phyloP scores from a whole-genome alignment of 35 echinoderm and acorn worm genomes.

The Stichopus chloronotus region DNA sequence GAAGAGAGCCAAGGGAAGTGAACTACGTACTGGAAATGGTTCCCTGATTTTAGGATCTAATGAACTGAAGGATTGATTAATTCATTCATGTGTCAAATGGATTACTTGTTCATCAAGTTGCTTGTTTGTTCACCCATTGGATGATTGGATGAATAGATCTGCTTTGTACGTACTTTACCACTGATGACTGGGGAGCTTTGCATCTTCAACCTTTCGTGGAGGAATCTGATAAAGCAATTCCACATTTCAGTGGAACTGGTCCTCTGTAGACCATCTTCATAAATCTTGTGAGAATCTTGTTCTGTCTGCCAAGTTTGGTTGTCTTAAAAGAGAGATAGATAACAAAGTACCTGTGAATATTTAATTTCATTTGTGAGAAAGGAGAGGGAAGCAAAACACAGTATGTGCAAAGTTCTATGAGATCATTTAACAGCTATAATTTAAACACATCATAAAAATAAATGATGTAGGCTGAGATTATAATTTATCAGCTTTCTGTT shows the following conservation, averaged over 20 bases:
- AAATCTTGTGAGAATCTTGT: slow-evolving; percentile 28
- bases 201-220: neutral
- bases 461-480: neutral
- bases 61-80: no score
- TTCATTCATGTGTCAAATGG: no score
- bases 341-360: neutral
- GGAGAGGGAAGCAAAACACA: neutral
- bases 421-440: no score
- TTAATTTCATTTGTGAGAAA: neutral
- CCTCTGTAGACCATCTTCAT: neutral
- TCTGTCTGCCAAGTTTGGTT: slow-evolving; percentile 23
- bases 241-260: neutral
- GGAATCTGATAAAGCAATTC: slow-evolving; percentile 6
- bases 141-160: no score
- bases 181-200: neutral
- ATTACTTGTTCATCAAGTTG: no score
- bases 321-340: slow-evolving; percentile 6
- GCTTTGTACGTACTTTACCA: neutral
- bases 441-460: no score
- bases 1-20: no score
- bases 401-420: no score
- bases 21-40: no score
- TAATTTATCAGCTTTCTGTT: neutral
- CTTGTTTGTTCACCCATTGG: no score
- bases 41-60: no score